Evolutionary conservation across 1,140 invertebrate species (phyloP).

Genomic region (Temnothorax longispinosus): DNA sequence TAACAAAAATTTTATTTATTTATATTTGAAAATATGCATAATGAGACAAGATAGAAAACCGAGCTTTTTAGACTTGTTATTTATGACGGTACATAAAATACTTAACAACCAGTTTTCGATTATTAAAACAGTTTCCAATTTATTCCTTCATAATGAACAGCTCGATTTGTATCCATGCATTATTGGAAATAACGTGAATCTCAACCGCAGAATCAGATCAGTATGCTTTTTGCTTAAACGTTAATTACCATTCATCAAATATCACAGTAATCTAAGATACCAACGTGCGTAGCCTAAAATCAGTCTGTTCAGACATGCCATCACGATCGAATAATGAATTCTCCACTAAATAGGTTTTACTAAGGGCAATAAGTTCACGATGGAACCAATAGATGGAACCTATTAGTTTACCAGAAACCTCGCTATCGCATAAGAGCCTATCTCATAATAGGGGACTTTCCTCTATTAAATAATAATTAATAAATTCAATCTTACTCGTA

Average conservation of each 20-base stretch:
- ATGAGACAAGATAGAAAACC: not conserved
- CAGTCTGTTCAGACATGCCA: not conserved
- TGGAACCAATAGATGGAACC: too few species aligned
- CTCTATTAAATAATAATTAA: not conserved
- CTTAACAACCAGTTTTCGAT: not conserved
- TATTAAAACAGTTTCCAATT: constrained; percentile 4
- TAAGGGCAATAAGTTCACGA: too few species aligned
- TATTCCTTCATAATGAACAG: constrained; percentile 44
- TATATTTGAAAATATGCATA: not conserved
- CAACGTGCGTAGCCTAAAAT: not conserved
- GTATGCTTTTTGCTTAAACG: constrained; percentile 61
- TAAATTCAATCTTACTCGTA: not conserved
- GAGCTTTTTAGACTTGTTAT: not conserved
- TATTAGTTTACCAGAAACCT: too few species aligned
- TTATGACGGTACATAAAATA: not conserved
- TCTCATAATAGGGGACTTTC: too few species aligned
- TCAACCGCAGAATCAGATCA: constrained; percentile 20
- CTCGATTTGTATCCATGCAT: constrained; percentile 13
- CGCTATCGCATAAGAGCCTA: too few species aligned
- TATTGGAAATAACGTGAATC: constrained; percentile 49
- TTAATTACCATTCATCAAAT: constrained; percentile 73
- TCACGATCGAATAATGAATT: too few species aligned
- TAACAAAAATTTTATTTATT: not conserved
- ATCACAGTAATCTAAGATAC: constrained; percentile 37
- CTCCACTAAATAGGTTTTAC: too few species aligned